Evolutionary conservation across 1,140 invertebrate species (phyloP).

Genomic region (Heliconius eleuchia): DNA sequence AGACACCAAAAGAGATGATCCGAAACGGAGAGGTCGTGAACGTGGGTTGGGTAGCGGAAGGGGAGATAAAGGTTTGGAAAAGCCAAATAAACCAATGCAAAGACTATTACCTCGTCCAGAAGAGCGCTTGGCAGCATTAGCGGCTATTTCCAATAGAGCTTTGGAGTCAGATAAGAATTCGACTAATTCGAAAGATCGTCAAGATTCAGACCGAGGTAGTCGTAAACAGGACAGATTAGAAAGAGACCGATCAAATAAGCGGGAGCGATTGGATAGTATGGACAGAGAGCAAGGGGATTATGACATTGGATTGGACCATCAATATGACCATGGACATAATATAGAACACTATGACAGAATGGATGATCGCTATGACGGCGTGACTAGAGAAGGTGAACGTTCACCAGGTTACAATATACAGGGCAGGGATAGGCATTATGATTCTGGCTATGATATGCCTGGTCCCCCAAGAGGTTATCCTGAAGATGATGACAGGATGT

Average conservation of each 20-base stretch:
- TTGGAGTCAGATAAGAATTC: slow-evolving; percentile 77
- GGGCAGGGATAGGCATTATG: slow-evolving; percentile 76
- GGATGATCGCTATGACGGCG: slow-evolving; percentile 75
- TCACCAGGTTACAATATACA: slow-evolving; percentile 75
- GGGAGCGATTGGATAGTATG: slow-evolving; percentile 69
- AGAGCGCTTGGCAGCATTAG: slow-evolving; percentile 76
- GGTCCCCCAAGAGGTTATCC: slow-evolving; percentile 74
- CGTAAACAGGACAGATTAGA: slow-evolving; percentile 76
- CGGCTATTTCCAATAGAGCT: slow-evolving; percentile 78
- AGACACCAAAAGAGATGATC: slow-evolving; percentile 76
- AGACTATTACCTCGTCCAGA: slow-evolving; percentile 76
- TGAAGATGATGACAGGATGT: slow-evolving; percentile 77
- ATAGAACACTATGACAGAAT: slow-evolving; percentile 78
- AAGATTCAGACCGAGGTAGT: slow-evolving; percentile 76
- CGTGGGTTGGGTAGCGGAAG: slow-evolving; percentile 69
- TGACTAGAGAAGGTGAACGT: slow-evolving; percentile 69
- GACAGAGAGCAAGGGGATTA: slow-evolving; percentile 78
- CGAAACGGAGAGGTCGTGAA: slow-evolving; percentile 68
- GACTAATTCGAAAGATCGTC: slow-evolving; percentile 74
- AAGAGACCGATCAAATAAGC: slow-evolving; percentile 70
- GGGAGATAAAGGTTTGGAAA: slow-evolving; percentile 78
- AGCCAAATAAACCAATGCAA: slow-evolving; percentile 80
- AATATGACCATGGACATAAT: slow-evolving; percentile 74
- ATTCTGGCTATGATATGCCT: slow-evolving; percentile 74
- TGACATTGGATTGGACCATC: slow-evolving; percentile 71